A percentile compares a stretch with the other conserved stretches of the same genome.
These are phyloP conservation scores for Pachyseris speciosa DNA, from an alignment of 64 coral and sea anemone genomes.

Conservation along the genomic window DNA sequence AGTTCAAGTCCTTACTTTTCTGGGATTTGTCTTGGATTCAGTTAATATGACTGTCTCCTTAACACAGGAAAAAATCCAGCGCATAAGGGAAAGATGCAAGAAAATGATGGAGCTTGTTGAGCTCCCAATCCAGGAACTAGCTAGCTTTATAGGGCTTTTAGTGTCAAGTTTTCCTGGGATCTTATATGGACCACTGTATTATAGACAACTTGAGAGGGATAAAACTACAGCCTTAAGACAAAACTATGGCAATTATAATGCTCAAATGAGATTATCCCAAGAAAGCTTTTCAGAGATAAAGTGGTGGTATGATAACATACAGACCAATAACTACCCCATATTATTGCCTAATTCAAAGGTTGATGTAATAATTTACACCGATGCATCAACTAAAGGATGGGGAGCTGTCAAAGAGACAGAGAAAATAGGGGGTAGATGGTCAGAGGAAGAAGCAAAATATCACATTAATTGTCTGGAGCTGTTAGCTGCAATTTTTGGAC, in stretches of 20 bases:
- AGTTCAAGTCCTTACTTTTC: constrained; percentile 34
- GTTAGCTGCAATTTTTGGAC: constrained; percentile 47
- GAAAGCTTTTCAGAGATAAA: constrained; percentile 18
- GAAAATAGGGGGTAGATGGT: constrained; percentile 62
- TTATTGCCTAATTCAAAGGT: constrained; percentile 35
- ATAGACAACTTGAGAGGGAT: background rate
- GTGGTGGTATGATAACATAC: constrained; percentile 46
- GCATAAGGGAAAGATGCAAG: background rate
- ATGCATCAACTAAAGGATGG: constrained; percentile 40
- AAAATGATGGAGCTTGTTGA: background rate
- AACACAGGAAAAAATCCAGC: background rate
- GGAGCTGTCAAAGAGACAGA: background rate
- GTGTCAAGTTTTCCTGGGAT: constrained; percentile 42
- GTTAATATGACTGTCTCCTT: constrained; percentile 51
- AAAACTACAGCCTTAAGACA: background rate
- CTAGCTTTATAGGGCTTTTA: constrained; percentile 3
- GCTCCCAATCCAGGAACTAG: background rate
- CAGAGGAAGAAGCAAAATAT: constrained; percentile 4
- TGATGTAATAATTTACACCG: constrained; percentile 8
- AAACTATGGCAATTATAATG: constrained; percentile 42
- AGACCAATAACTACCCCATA: constrained; percentile 22
- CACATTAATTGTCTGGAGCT: constrained; percentile 56
- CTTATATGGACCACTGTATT: constrained; percentile 37
- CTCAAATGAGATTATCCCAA: constrained; percentile 22
- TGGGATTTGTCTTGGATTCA: constrained; percentile 40